phyloP scores from a whole-genome alignment of 2,888 invertebrate species.

The Monoplex corrugatus region DNA sequence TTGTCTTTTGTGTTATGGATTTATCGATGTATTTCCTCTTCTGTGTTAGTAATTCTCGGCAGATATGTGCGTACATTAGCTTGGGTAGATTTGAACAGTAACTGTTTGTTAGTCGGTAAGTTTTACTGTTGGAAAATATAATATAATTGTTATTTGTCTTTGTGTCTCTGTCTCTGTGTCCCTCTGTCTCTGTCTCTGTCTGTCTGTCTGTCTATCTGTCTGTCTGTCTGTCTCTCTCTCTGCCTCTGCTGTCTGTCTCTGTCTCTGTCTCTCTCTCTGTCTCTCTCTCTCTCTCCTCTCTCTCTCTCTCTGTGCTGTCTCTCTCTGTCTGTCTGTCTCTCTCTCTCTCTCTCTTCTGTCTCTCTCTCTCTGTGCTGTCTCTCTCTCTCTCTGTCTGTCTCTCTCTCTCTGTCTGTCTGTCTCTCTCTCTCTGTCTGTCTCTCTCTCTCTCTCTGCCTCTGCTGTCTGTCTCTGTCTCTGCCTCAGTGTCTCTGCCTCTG shows the following conservation, averaged over 20 bases:
- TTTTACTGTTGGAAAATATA: no score
- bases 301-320: background rate
- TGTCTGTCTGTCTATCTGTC: background rate
- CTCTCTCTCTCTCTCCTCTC: background rate
- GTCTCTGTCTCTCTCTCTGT: background rate
- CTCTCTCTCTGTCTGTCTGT: no score
- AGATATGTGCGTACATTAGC: no score
- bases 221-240: background rate
- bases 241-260: background rate
- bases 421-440: background rate
- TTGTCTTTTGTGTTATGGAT: no score
- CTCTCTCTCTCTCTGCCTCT: background rate
- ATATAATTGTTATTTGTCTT: background rate
- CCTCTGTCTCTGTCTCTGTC: background rate
- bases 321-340: background rate
- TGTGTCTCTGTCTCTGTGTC: background rate
- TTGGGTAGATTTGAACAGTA: no score
- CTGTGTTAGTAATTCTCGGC: no score
- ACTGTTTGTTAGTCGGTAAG: no score
- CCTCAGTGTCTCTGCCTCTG: background rate
- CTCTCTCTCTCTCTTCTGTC: background rate
- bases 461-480: no score
- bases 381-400: background rate
- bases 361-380: background rate
- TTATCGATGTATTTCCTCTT: no score